These are phyloP conservation scores for Parazoanthus atlanticus DNA, from an alignment of 92 coral and sea anemone species.

Conservation along the genomic window DNA sequence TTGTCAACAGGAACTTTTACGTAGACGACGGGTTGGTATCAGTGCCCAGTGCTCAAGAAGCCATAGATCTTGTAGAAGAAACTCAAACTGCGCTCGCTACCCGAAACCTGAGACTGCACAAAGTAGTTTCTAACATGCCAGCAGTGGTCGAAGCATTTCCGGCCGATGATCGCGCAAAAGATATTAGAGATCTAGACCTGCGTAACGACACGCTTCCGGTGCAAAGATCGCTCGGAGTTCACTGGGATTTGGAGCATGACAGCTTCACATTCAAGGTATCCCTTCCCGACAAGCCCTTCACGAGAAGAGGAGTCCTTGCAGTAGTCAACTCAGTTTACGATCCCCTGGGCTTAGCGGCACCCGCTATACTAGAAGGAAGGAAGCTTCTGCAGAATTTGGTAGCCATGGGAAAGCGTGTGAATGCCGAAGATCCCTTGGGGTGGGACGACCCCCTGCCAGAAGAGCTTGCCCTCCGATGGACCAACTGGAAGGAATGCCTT, in stretches of 20 bases:
- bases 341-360: conserved; percentile 51
- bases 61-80: conserved; percentile 38
- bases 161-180: conserved; percentile 18
- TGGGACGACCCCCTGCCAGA: conserved; percentile 63
- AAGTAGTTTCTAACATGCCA: conserved; percentile 50
- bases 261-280: conserved; percentile 26
- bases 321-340: conserved; percentile 40
- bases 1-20: conserved; percentile 42
- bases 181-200: conserved; percentile 36
- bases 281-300: conserved; percentile 41
- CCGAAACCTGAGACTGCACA: conserved; percentile 52
- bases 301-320: conserved; percentile 44
- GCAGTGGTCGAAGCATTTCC: conserved; percentile 61
- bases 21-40: conserved; percentile 45
- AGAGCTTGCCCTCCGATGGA: conserved; percentile 39
- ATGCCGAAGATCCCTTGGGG: conserved; percentile 33
- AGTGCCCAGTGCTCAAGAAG: conserved; percentile 41
- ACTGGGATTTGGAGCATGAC: conserved; percentile 43
- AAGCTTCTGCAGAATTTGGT: conserved; percentile 48
- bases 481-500: conserved; percentile 51
- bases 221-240: conserved; percentile 33
- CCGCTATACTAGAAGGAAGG: conserved; percentile 46
- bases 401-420: conserved; percentile 44
- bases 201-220: conserved; percentile 18
- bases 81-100: conserved; percentile 52